A percentile compares a stretch with the other conserved stretches of the same genome.
These are phyloP conservation scores for Volucella inflata DNA, from an alignment of 2,888 invertebrate genomes.

Conservation along the genomic window DNA sequence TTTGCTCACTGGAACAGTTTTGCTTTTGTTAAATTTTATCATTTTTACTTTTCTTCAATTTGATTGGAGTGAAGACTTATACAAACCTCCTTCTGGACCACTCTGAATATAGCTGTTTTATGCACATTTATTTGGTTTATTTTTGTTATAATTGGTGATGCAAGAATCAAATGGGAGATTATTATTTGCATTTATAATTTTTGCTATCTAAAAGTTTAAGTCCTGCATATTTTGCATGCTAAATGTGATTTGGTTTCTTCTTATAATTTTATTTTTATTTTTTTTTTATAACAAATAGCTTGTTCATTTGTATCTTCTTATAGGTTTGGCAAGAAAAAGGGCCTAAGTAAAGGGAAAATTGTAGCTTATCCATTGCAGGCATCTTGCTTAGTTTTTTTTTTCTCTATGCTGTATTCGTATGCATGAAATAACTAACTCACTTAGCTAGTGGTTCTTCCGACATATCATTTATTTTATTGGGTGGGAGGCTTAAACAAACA, in stretches of 20 bases:
- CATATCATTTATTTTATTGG: too few species aligned
- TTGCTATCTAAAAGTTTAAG: background rate
- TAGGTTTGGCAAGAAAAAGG: background rate
- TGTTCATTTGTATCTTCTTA: constrained; percentile 60
- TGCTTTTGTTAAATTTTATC: too few species aligned
- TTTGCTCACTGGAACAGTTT: too few species aligned
- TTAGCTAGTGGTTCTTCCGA: too few species aligned
- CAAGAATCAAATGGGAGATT: background rate
- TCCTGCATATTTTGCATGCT: constrained; percentile 45
- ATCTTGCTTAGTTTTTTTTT: too few species aligned
- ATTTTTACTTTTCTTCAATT: background rate
- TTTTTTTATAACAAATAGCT: constrained; percentile 67
- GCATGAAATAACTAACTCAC: too few species aligned
- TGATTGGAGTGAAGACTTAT: background rate
- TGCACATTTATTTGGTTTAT: too few species aligned
- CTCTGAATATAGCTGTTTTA: background rate
- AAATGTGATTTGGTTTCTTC: constrained; percentile 40
- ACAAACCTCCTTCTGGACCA: background rate
- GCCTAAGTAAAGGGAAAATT: too few species aligned
- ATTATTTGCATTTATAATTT: background rate
- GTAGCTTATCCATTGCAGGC: too few species aligned
- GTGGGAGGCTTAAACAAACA: too few species aligned
- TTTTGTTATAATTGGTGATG: background rate
- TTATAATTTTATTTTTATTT: constrained; percentile 34
- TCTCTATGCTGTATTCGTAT: too few species aligned